Evolutionary conservation across 1,140 invertebrate genomes (phyloP).

Genomic region (Monomorium pharaonis): DNA sequence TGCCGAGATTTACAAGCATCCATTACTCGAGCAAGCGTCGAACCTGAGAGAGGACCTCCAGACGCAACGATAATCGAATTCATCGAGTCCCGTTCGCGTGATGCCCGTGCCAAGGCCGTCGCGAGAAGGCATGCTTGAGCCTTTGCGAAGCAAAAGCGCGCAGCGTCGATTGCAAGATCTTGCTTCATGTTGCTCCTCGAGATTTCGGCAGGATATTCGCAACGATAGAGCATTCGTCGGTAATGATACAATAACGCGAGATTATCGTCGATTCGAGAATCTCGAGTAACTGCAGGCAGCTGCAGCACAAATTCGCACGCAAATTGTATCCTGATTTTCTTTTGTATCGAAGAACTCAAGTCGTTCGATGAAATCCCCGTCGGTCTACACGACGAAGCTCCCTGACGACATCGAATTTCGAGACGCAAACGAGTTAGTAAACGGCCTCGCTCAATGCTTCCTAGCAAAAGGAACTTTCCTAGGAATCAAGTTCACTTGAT

Average conservation of each 20-base stretch:
- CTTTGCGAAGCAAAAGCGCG: constrained; percentile 26
- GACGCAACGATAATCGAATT: constrained; percentile 48
- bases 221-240: background rate
- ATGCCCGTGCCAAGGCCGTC: constrained; percentile 49
- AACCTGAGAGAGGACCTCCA: constrained; percentile 11
- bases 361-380: constrained; percentile 14
- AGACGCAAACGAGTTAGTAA: constrained; percentile 18
- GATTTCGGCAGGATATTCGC: constrained; percentile 4
- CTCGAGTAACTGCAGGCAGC: background rate
- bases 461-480: constrained; percentile 15
- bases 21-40: background rate
- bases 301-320: background rate
- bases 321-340: background rate
- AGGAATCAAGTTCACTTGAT: constrained; percentile 21
- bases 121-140: background rate
- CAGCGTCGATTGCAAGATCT: background rate
- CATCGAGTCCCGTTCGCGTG: constrained; percentile 23
- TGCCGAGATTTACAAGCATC: constrained; percentile 6
- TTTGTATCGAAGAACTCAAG: constrained; percentile 8
- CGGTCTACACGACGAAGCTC: background rate
- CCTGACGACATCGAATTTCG: background rate
- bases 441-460: constrained; percentile 42
- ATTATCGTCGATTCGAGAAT: background rate
- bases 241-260: constrained; percentile 45
- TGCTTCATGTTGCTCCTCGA: background rate